Base-by-base conservation (phyloP, 1,140 invertebrate species). In the Tetramorium parvispinum region DNA sequence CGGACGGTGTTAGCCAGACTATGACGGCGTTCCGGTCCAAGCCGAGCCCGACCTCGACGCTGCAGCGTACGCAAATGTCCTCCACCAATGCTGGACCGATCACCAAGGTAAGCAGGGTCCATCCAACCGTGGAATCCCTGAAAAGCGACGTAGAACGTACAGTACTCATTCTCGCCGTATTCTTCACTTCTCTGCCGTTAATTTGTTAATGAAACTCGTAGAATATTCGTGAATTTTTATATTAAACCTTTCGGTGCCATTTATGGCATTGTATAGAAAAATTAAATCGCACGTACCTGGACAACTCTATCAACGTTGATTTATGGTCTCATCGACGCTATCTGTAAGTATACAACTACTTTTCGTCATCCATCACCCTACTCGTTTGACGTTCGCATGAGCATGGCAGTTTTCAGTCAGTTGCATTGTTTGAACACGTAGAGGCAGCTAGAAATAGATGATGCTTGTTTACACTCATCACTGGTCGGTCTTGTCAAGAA, bases 11-110 rank as follows among this genome's bases (percentile, higher is more conserved):
- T 88, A 99, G 98, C 94, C 99, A 99, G 96, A 98, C 98, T 93
- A 99, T 99, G 98, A 98, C 98, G 92, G 98, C 98, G 91, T 99
- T 99, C 97, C 98, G 98, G 96, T 97, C 97, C 95, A 98, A 98
- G 94, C 97, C 97, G 94, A 97, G 97, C 93, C 97, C 96, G 87
- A 97, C 97, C 94, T 96, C 96, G 85, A 96, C 96, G 90, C 96
- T 97, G 92, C 96, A 96, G 92, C 96, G 96, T 92, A 96, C 96
- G 90, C 96, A 95, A 94, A 96, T 96, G 85, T 96, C 96, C 89
- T 96, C 96, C 89, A 70, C 85, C 46, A 89, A 87, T 76, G 96
- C 97, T 91, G 98, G 98, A 96, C 98, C 98, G 79, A 99, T 99
- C 94, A 99, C 98, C 32, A 99, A 99, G 98, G 98, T 99, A 97